Conservation (phyloP, 2,113 vertebrate genomes). For the Sciurus niger region DNA sequence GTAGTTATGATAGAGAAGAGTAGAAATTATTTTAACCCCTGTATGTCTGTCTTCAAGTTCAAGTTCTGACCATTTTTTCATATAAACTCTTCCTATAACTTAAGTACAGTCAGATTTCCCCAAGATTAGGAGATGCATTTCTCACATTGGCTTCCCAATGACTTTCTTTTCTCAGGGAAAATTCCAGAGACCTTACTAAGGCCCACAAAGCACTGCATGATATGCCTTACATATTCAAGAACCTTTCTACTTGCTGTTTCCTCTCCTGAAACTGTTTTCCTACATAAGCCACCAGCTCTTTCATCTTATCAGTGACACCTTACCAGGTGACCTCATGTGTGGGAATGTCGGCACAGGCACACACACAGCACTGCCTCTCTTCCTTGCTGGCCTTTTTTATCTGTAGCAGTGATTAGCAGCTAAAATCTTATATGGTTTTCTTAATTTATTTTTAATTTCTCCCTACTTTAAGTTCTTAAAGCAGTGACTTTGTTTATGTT, state of each 20-base stretch:
- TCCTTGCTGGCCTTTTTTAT: neutral
- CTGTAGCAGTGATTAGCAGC: neutral
- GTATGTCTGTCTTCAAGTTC: neutral
- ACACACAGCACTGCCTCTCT: neutral
- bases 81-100: neutral
- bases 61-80: neutral
- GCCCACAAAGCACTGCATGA: neutral
- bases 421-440: neutral
- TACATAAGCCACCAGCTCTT: neutral
- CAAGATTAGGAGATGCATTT: neutral
- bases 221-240: neutral
- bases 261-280: neutral
- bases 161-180: neutral
- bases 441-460: neutral
- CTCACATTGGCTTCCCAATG: neutral
- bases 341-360: accelerated
- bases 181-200: neutral
- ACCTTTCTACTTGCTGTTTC: neutral
- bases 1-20: neutral
- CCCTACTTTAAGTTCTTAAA: neutral
- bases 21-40: neutral
- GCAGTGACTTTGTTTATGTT: neutral
- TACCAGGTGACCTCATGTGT: neutral
- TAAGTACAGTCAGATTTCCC: neutral
- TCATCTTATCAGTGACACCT: neutral